Conservation (phyloP, 2,113 vertebrate species). For the Clarias macrocephalus region DNA sequence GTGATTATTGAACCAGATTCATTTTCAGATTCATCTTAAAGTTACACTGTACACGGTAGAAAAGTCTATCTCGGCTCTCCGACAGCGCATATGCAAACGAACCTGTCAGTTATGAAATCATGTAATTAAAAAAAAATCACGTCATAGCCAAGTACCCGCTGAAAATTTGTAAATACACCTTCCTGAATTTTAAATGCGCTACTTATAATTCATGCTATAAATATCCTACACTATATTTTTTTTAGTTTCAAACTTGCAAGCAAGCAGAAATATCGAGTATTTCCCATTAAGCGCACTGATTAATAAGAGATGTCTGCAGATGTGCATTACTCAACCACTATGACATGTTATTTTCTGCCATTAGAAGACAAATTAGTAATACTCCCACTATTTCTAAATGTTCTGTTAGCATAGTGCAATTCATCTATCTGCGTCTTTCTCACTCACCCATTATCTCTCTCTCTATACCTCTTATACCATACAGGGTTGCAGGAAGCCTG, state of each 20-base stretch:
- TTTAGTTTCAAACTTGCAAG: not conserved
- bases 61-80: not conserved
- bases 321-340: not conserved
- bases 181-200: conserved; percentile 1
- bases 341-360: not conserved
- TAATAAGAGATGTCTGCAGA: not conserved
- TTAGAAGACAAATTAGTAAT: not conserved
- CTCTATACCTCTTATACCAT: too few relatives aligned
- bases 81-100: not conserved
- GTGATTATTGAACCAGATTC: not conserved
- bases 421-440: not conserved
- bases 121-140: conserved; percentile 3
- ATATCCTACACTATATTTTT: not conserved
- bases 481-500: too few relatives aligned
- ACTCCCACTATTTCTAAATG: not conserved
- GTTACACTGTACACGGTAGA: conserved; percentile 5
- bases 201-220: not conserved
- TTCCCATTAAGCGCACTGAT: not conserved
- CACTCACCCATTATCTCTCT: too few relatives aligned
- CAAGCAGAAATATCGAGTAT: not conserved
- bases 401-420: not conserved
- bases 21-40: conserved; percentile 20
- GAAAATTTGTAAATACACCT: not conserved
- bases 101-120: conserved; percentile 6
- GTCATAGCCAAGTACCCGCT: not conserved